Evolutionary conservation across 2,888 invertebrate genomes (phyloP), one percentile per base, ranked within the genome.

Genomic region (Mayetiola destructor): DNA sequence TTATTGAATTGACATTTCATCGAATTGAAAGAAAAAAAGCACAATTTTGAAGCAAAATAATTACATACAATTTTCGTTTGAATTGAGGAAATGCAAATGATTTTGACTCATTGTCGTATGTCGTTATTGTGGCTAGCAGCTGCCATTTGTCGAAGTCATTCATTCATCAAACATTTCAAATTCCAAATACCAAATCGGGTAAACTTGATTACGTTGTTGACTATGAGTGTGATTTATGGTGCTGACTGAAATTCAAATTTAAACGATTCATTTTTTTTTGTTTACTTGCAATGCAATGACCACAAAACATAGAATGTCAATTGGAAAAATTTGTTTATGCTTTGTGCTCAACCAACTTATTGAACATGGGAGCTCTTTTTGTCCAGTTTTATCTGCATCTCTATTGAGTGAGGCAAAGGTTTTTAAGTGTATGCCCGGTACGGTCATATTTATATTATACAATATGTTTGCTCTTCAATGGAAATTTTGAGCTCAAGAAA

Each of bases 191-290:
- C n/a, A n/a, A n/a, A n/a, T n/a, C n/a, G n/a, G 48, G 27, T 27
- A 2, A 16, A 48, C 27, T 48, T 48, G 48, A 48, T 48, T n/a
- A n/a, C n/a, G n/a, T n/a, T 48, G 48, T 48, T 48, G 48, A 27
- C 27, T 48, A n/a, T n/a, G n/a, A n/a, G 48, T 27, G 48, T 48
- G 48, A 48, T 48, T 48, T 48, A 48, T 48, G 48, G 48, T 48
- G 48, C 27, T 27, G 27, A 48, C 23, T 48, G 23, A n/a, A 48
- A 48, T 48, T 48, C 48, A 27, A 23, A 27, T 14, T 3, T 2
- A 20, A 27, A 48, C 27, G 48, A 27, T 37, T 23, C n/a, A n/a
- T n/a, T n/a, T n/a, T n/a, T n/a, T n/a, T n/a, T n/a, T n/a, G n/a
- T n/a, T n/a, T n/a, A n/a, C n/a, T n/a, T n/a, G n/a, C n/a, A n/a